Evolutionary conservation across 2,113 vertebrate genomes (phyloP).

Genomic region (Hippocampus barbouri): DNA sequence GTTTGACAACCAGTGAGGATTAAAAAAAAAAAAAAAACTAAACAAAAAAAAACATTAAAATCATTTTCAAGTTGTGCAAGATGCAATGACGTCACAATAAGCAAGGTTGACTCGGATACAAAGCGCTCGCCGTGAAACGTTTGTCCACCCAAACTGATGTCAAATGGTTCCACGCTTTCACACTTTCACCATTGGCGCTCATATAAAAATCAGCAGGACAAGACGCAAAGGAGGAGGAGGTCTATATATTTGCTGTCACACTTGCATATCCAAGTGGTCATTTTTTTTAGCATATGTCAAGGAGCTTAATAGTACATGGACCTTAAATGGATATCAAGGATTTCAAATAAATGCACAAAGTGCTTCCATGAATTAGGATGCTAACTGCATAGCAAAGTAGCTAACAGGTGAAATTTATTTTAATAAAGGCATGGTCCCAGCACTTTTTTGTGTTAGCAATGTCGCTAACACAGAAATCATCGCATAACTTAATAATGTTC

Average conservation of each 20-base stretch:
- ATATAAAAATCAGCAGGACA: not conserved
- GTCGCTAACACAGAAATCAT: not conserved
- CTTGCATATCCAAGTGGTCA: not conserved
- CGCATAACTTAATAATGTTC: not conserved
- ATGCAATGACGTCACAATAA: not conserved
- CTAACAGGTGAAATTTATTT: not conserved
- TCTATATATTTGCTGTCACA: not conserved
- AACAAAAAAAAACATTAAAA: not conserved
- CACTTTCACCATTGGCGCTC: not conserved
- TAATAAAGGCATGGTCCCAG: not conserved
- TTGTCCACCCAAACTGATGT: not conserved
- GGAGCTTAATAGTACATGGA: not conserved
- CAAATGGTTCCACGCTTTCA: not conserved
- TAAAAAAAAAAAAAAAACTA: not conserved
- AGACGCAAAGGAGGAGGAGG: not conserved
- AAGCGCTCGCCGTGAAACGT: not conserved
- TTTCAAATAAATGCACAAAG: not conserved
- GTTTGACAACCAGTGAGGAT: conserved; percentile 8
- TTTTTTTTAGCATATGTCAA: not conserved
- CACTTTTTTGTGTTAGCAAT: not conserved
- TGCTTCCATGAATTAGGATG: not conserved
- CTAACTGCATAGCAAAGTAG: conserved; percentile 4
- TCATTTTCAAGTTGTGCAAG: conserved; percentile 9
- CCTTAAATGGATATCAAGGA: not conserved
- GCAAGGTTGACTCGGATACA: not conserved